Evolutionary conservation across 2,888 invertebrate species (phyloP).

Genomic region (Camptogramma bilineatum): DNA sequence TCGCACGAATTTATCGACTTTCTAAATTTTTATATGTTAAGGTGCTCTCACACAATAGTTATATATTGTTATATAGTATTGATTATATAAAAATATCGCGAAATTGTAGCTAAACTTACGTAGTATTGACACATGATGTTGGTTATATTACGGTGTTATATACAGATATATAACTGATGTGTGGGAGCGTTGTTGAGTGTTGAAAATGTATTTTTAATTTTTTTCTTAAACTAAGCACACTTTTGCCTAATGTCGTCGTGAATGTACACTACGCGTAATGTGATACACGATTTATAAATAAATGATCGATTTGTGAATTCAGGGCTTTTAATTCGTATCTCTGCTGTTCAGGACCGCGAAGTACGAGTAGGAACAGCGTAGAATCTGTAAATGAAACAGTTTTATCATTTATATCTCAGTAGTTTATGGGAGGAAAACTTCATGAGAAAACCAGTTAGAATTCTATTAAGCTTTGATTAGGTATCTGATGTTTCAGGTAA

Average conservation of each 20-base stretch:
- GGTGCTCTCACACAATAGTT: slow-evolving; percentile 8
- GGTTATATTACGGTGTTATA: not conserved
- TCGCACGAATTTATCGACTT: slow-evolving; percentile 81
- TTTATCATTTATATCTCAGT: too few species aligned
- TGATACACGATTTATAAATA: slow-evolving; percentile 83
- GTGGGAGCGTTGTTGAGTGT: slow-evolving; percentile 39
- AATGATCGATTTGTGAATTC: slow-evolving; percentile 70
- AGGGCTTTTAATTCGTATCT: slow-evolving; percentile 53
- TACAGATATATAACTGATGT: not conserved
- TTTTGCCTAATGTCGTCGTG: slow-evolving; percentile 79
- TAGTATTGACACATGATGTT: too few species aligned
- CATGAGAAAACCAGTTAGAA: too few species aligned
- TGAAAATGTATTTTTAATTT: slow-evolving; percentile 46
- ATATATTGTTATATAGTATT: not conserved
- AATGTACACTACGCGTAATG: slow-evolving; percentile 81
- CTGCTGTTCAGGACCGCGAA: slow-evolving; percentile 76
- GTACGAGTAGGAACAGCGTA: slow-evolving; percentile 77
- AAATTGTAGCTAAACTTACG: not conserved
- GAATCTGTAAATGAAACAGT: slow-evolving; percentile 62
- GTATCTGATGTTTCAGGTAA: too few species aligned
- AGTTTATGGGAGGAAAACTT: too few species aligned
- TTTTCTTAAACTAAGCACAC: slow-evolving; percentile 66
- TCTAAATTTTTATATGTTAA: slow-evolving; percentile 59
- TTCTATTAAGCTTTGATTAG: too few species aligned
- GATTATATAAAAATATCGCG: not conserved